phyloP scores from a whole-genome alignment of 2,888 invertebrate genomes.

The Cremastobaeus sp. region DNA sequence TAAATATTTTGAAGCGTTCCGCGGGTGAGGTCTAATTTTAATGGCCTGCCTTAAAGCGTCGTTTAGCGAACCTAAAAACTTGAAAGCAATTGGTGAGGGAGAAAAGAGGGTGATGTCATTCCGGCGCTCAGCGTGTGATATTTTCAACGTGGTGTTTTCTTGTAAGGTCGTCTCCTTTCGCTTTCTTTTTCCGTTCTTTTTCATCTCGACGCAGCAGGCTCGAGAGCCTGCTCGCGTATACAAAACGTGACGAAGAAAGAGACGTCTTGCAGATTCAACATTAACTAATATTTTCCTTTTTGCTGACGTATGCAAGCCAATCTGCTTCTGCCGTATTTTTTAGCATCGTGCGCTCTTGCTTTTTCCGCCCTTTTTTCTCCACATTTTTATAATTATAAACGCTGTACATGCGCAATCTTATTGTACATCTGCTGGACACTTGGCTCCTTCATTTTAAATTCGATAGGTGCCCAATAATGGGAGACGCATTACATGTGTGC shows the following conservation, averaged over 20 bases:
- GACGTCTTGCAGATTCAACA: slow-evolving; percentile 45
- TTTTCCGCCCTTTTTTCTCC: slow-evolving; percentile 13
- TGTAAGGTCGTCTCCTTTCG: slow-evolving; percentile 47
- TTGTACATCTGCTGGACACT: slow-evolving; percentile 71
- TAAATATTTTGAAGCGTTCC: slow-evolving; percentile 19
- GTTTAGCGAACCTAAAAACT: slow-evolving; percentile 53
- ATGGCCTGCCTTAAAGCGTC: slow-evolving; percentile 53
- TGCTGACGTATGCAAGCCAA: slow-evolving; percentile 1
- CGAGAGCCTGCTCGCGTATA: slow-evolving; percentile 37
- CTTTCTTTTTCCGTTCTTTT: slow-evolving; percentile 53
- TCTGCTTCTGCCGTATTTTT: slow-evolving; percentile 9
- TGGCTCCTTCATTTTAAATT: slow-evolving; percentile 57
- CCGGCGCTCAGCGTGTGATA: slow-evolving; percentile 67
- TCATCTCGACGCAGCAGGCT: slow-evolving; percentile 35
- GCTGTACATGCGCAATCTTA: slow-evolving; percentile 38
- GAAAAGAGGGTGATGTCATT: slow-evolving; percentile 65
- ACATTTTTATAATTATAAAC: slow-evolving; percentile 66
- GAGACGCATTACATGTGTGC: slow-evolving; percentile 48
- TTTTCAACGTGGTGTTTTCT: slow-evolving; percentile 67
- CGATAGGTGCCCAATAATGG: slow-evolving; percentile 48
- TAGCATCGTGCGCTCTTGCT: slow-evolving; percentile 2
- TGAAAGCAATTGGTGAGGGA: slow-evolving; percentile 56
- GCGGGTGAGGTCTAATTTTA: slow-evolving; percentile 51
- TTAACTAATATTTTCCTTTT: too few relatives aligned
- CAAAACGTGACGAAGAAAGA: slow-evolving; percentile 60